Evolutionary conservation across 2,888 invertebrate genomes (phyloP).

Genomic region (Cataglyphis albicans): DNA sequence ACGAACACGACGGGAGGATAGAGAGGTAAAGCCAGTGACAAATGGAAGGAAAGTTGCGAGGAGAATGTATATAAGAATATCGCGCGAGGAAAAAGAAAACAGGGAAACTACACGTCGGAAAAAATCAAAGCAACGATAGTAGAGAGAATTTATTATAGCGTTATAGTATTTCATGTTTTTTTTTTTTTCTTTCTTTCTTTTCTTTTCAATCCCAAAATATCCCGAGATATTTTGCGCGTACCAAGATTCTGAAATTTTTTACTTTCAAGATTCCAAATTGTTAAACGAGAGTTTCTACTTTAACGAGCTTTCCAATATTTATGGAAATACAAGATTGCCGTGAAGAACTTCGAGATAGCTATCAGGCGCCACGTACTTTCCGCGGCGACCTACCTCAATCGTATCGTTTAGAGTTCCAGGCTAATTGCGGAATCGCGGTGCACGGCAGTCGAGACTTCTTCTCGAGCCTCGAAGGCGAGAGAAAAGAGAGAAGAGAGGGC

Average conservation of each 20-base stretch:
- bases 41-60: constrained; percentile 4
- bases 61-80: not conserved
- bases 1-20: not conserved
- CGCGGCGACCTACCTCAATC: constrained; percentile 57
- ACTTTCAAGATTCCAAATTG: not conserved
- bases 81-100: not conserved
- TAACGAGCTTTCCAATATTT: not conserved
- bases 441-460: constrained; percentile 41
- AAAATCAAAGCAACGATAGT: not conserved
- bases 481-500: not conserved
- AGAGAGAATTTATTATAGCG: not conserved
- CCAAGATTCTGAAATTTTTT: not conserved
- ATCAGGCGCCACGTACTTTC: constrained; percentile 51
- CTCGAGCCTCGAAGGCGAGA: constrained; percentile 2
- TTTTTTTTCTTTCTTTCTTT: too few relatives aligned
- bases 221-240: not conserved
- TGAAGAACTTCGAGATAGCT: constrained; percentile 12
- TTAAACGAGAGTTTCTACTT: not conserved
- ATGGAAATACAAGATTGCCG: constrained; percentile 18
- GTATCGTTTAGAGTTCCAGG: constrained; percentile 61
- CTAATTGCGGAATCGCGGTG: constrained; percentile 58
- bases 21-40: not conserved
- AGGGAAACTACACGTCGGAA: not conserved
- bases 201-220: not conserved
- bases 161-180: too few relatives aligned